These are phyloP conservation scores for Enteromius anoplus DNA, from an alignment of 2,797 vertebrate species.

Conservation along the genomic window DNA sequence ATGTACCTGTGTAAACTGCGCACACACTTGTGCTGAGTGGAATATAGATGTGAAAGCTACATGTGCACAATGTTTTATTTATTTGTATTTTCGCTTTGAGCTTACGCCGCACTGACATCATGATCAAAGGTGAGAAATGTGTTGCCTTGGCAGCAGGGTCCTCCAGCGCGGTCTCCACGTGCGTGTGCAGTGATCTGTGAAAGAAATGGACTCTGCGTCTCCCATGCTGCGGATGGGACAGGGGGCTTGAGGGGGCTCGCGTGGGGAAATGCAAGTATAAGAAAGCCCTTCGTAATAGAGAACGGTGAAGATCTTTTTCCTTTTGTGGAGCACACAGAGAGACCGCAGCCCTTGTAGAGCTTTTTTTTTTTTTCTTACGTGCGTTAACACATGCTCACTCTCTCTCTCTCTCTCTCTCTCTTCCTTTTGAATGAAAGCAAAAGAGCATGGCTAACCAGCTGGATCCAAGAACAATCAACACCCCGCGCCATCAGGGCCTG, in stretches of 20 bases:
- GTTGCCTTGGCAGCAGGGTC: slow-evolving; percentile 44
- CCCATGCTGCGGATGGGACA: slow-evolving; percentile 22
- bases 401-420: not conserved
- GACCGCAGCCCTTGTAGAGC: slow-evolving; percentile 9
- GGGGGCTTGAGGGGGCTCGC: not conserved
- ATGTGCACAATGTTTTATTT: slow-evolving; percentile 58
- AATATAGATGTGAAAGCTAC: slow-evolving; percentile 53
- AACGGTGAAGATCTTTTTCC: slow-evolving; percentile 36
- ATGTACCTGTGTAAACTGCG: slow-evolving; percentile 30
- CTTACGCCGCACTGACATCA: slow-evolving; percentile 41
- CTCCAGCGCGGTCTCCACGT: slow-evolving; percentile 24
- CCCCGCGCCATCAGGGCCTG: slow-evolving; percentile 31
- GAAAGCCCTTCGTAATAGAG: slow-evolving; percentile 20
- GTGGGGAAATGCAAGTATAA: slow-evolving; percentile 24
- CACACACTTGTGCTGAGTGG: slow-evolving; percentile 2
- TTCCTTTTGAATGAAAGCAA: slow-evolving; percentile 49
- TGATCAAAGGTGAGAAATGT: slow-evolving; percentile 59
- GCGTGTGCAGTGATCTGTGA: slow-evolving; percentile 29
- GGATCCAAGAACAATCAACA: slow-evolving; percentile 54
- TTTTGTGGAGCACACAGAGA: not conserved
- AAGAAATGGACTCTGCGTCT: slow-evolving; percentile 37
- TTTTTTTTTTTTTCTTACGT: no score
- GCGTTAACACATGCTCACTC: not conserved
- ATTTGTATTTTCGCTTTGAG: slow-evolving; percentile 54
- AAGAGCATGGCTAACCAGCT: slow-evolving; percentile 57